These are phyloP conservation scores for Malacosoma neustria DNA, from an alignment of 2,888 invertebrate species.

Conservation along the genomic window DNA sequence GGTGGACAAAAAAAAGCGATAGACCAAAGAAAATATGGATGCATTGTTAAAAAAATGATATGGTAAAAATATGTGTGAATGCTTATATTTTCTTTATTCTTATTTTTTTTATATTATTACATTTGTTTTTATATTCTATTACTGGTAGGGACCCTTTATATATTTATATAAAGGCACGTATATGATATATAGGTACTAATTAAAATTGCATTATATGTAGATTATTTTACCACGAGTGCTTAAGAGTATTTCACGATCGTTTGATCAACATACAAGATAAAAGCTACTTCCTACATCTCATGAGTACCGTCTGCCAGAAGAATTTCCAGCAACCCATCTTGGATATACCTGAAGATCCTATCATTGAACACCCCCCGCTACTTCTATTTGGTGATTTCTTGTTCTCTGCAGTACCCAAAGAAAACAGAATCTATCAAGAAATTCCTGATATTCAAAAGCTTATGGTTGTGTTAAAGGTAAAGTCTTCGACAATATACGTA, in stretches of 20 bases:
- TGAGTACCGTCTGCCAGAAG: slow-evolving; percentile 78
- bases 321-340: slow-evolving; percentile 77
- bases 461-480: slow-evolving; percentile 79
- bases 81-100: too few species aligned
- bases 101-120: too few species aligned
- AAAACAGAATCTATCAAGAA: slow-evolving; percentile 88
- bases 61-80: too few species aligned
- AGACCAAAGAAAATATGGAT: too few species aligned
- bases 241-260: slow-evolving; percentile 94
- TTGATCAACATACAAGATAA: slow-evolving; percentile 88
- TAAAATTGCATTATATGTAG: too few species aligned
- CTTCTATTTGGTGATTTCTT: slow-evolving; percentile 91
- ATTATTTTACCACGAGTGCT: slow-evolving; percentile 93
- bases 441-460: slow-evolving; percentile 83
- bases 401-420: slow-evolving; percentile 80
- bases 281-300: slow-evolving; percentile 83
- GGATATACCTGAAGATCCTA: slow-evolving; percentile 72
- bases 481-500: too few species aligned
- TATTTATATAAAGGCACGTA: too few species aligned
- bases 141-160: too few species aligned
- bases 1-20: too few species aligned
- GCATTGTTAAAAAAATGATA: too few species aligned
- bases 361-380: slow-evolving; percentile 77
- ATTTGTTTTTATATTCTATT: too few species aligned
- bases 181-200: too few species aligned